A percentile compares a stretch with the other conserved stretches of the same genome.
phyloP scores from a whole-genome alignment of 2,888 invertebrate species.

The Drosophila austrosaltans region DNA sequence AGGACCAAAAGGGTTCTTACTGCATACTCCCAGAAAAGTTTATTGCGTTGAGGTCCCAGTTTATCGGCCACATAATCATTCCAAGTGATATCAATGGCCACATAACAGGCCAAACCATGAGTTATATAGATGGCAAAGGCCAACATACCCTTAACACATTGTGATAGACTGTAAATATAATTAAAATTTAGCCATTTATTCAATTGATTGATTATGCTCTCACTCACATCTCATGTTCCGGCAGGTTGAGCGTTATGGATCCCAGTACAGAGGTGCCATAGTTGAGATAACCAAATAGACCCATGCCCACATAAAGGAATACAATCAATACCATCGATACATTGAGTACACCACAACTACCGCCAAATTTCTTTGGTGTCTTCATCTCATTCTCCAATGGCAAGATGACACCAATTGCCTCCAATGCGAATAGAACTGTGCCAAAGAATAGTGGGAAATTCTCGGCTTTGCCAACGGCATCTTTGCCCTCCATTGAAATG shows the following conservation, averaged over 20 bases:
- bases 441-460: conserved; percentile 97
- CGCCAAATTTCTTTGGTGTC: conserved; percentile 91
- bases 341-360: conserved; percentile 92
- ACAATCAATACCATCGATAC: conserved; percentile 92
- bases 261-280: conserved; percentile 90
- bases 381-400: conserved; percentile 97
- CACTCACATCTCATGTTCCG: conserved; percentile 87
- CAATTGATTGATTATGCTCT: not conserved
- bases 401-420: conserved; percentile 94
- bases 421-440: conserved; percentile 97
- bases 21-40: conserved; percentile 89
- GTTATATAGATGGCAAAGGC: conserved; percentile 94
- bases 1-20: conserved; percentile 91
- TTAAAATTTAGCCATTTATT: not conserved
- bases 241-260: conserved; percentile 94
- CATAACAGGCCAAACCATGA: conserved; percentile 97
- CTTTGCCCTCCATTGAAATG: conserved; percentile 86
- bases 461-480: conserved; percentile 86
- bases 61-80: conserved; percentile 88
- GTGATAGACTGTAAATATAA: conserved; percentile 86
- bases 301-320: conserved; percentile 93
- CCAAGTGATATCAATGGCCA: conserved; percentile 97
- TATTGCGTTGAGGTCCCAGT: conserved; percentile 86
- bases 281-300: conserved; percentile 95
- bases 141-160: conserved; percentile 89